Percentiles rank a stretch among this genome's conserved stretches.
Conservation (phyloP, 2,113 vertebrate genomes). For the Dipodomys stephensi region DNA sequence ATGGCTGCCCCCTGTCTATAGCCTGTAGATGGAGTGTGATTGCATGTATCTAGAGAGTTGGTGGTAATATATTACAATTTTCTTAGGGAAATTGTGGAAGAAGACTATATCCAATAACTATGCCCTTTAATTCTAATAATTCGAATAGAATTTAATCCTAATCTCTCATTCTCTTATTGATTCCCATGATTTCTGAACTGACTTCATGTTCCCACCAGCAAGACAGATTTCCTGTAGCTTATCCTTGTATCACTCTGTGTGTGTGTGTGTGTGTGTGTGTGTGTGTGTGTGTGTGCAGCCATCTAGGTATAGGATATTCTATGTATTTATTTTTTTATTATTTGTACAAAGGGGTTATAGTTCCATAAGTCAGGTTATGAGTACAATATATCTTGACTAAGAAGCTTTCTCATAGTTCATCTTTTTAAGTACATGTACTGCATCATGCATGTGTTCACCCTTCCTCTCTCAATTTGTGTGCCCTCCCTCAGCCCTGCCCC, state of each 20-base stretch:
- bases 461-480: too few species aligned
- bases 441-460: too few species aligned
- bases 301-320: too few species aligned
- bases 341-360: too few species aligned
- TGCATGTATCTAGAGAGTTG: background rate
- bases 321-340: too few species aligned
- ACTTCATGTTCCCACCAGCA: background rate
- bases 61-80: background rate
- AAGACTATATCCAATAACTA: conserved; percentile 1
- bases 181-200: background rate
- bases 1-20: background rate
- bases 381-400: too few species aligned
- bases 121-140: conserved; percentile 14
- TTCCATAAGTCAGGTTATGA: too few species aligned
- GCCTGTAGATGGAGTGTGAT: background rate
- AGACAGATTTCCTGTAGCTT: background rate
- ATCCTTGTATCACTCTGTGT: background rate
- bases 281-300: too few species aligned
- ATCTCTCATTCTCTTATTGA: background rate
- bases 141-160: conserved; percentile 26
- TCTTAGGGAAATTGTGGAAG: conserved; percentile 2
- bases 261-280: too few species aligned
- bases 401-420: too few species aligned
- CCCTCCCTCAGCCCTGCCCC: too few species aligned
- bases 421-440: too few species aligned